phyloP scores from a whole-genome alignment of 2,888 invertebrate genomes.

The Drosophila crucigera region DNA sequence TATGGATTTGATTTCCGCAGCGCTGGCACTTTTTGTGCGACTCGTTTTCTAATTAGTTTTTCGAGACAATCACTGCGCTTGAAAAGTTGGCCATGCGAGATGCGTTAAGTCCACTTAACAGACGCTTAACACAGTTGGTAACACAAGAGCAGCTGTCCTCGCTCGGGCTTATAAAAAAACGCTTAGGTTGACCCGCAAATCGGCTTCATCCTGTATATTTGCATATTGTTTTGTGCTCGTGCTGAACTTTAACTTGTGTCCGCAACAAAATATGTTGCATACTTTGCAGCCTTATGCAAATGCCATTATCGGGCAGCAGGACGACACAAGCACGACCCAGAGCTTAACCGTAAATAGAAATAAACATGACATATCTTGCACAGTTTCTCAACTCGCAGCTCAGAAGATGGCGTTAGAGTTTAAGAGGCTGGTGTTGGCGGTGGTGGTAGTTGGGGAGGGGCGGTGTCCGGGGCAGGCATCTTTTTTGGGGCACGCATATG shows the following conservation, averaged over 20 bases:
- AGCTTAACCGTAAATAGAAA: conserved; percentile 72
- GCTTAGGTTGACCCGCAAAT: conserved; percentile 63
- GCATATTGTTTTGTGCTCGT: conserved; percentile 54
- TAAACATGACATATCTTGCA: conserved; percentile 73
- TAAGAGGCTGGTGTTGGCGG: conserved; percentile 22
- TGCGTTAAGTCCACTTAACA: conserved; percentile 70
- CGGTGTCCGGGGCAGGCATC: conserved; percentile 13
- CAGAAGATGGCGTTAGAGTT: conserved; percentile 38
- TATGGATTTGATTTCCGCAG: conserved; percentile 57
- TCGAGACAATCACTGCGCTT: conserved; percentile 20
- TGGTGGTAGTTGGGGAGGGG: conserved; percentile 19
- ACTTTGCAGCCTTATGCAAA: conserved; percentile 76
- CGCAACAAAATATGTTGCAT: conserved; percentile 67
- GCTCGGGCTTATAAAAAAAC: conserved; percentile 53
- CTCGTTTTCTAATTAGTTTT: conserved; percentile 59
- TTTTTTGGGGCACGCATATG: conserved; percentile 64
- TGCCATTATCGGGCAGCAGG: conserved; percentile 49
- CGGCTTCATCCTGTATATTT: conserved; percentile 35
- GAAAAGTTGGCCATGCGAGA: conserved; percentile 61
- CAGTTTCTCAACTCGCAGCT: conserved; percentile 29
- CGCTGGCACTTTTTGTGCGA: conserved; percentile 9
- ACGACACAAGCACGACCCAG: conserved; percentile 10
- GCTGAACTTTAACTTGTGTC: conserved; percentile 48
- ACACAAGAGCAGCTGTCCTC: conserved; percentile 28
- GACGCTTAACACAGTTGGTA: conserved; percentile 57